phyloP scores from a whole-genome alignment of 2,888 invertebrate genomes.

The Hirtodrosophila cameraria region DNA sequence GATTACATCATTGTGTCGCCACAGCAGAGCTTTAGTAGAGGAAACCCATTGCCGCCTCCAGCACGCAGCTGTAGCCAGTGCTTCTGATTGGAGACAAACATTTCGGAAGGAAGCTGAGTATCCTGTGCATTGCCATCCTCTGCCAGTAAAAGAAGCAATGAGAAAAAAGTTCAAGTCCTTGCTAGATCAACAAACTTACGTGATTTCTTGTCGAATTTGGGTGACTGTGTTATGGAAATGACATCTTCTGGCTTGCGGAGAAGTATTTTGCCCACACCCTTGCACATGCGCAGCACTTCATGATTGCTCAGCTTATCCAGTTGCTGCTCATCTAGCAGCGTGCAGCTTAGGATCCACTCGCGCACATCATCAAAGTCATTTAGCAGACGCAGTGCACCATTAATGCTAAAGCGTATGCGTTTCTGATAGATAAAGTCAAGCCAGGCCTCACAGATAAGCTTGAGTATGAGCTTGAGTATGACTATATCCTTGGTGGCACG shows the following conservation, averaged over 20 bases:
- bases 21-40: slow-evolving; percentile 71
- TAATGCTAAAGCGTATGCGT: slow-evolving; percentile 91
- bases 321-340: slow-evolving; percentile 85
- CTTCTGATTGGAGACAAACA: slow-evolving; percentile 96
- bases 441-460: slow-evolving; percentile 94
- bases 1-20: slow-evolving; percentile 63
- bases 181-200: slow-evolving; percentile 43
- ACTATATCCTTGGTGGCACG: slow-evolving; percentile 89
- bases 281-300: slow-evolving; percentile 88
- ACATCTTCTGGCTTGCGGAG: slow-evolving; percentile 92
- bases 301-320: slow-evolving; percentile 85
- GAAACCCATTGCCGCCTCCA: slow-evolving; percentile 65
- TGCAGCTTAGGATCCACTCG: slow-evolving; percentile 89
- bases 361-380: slow-evolving; percentile 92
- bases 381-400: slow-evolving; percentile 91
- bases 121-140: slow-evolving; percentile 85
- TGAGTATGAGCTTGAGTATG: slow-evolving; percentile 90
- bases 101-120: slow-evolving; percentile 92
- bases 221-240: slow-evolving; percentile 89
- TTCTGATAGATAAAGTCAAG: slow-evolving; percentile 93
- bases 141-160: slow-evolving; percentile 56
- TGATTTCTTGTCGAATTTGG: slow-evolving; percentile 72
- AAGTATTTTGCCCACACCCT: slow-evolving; percentile 92
- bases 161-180: neutral
- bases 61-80: slow-evolving; percentile 92